Conservation (phyloP, 1,140 invertebrate species). For the Lucilia sericata region DNA sequence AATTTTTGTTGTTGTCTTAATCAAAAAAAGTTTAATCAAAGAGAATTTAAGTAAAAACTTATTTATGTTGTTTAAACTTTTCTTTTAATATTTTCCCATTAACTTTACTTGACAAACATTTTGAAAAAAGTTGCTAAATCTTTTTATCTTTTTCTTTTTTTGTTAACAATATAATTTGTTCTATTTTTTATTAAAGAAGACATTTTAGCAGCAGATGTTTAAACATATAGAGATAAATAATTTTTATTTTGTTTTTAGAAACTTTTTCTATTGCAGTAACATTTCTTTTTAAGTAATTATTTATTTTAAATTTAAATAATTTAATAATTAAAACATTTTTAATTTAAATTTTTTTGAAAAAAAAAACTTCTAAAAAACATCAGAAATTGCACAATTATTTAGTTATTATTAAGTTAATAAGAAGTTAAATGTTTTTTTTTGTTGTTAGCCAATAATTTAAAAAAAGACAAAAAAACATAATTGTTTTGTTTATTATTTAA, state of each 20-base stretch:
- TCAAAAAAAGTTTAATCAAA: too few relatives aligned
- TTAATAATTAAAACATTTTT: background rate
- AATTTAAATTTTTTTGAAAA: too few relatives aligned
- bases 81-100: too few relatives aligned
- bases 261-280: background rate
- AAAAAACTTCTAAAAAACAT: background rate
- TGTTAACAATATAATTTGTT: too few relatives aligned
- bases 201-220: constrained; percentile 20
- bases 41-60: too few relatives aligned
- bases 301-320: background rate
- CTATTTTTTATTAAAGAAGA: background rate
- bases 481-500: background rate
- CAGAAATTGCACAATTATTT: background rate
- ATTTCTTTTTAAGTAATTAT: background rate
- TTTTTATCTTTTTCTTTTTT: background rate
- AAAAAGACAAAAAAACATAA: background rate
- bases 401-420: background rate
- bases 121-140: background rate
- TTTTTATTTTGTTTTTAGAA: background rate
- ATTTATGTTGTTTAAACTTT: too few relatives aligned
- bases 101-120: background rate
- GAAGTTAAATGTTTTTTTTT: background rate
- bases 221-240: constrained; percentile 6
- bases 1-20: background rate
- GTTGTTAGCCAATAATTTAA: too few relatives aligned